Base-by-base conservation (phyloP, 2,113 vertebrate genomes). In the Elephas maximus region DNA sequence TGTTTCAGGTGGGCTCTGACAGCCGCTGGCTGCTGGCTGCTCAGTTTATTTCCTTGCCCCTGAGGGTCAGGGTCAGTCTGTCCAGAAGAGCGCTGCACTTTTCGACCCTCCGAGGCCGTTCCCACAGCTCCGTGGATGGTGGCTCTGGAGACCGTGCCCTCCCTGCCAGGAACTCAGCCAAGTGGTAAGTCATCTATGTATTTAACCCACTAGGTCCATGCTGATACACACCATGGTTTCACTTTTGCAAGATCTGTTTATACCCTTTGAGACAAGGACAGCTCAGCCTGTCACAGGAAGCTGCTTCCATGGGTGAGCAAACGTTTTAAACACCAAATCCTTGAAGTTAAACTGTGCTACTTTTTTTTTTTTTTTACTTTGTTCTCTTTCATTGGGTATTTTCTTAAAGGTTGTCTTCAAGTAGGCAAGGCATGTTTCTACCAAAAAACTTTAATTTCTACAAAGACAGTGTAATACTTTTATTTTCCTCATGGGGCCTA, bases 181-280 rank as follows among this genome's bases (percentile, higher is more conserved):
- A 65, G 33, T 24, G 96, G 96, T 98, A 93, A 97, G 96, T 95
- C 84, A 37, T 69, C 4, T 20, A 12, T 24, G 41, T 53, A 8
- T 53, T 44, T 88, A 86, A 1, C 74, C 91, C 21, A 33, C 20
- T 10, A 30, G 15, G n/a, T 44, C 83, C 76, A 30, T 37, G 37
- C 37, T 37, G 37, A 37, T 37, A 37, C 37, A 37, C 37, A 37
- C 37, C 37, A 30, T 15, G 44, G 92, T 97, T 98, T 97, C 97
- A 15, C 95, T 98, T 98, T 97, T 94, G 92, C 84, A 88, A 95
- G 82, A 44, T 82, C 80, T 92, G 71, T 80, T 93, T 90, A 77
- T 7, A 5, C 67, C 85, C 81, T 90, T 60, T 0, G 8, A 87
- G 88, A 86, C 63, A 41, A 88, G 87, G 94, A 73, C 69, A 51